A percentile compares a stretch with the other conserved stretches of the same genome.
These are phyloP conservation scores for Sialia sialis DNA, from an alignment of 2,113 vertebrate genomes.

Conservation along the genomic window DNA sequence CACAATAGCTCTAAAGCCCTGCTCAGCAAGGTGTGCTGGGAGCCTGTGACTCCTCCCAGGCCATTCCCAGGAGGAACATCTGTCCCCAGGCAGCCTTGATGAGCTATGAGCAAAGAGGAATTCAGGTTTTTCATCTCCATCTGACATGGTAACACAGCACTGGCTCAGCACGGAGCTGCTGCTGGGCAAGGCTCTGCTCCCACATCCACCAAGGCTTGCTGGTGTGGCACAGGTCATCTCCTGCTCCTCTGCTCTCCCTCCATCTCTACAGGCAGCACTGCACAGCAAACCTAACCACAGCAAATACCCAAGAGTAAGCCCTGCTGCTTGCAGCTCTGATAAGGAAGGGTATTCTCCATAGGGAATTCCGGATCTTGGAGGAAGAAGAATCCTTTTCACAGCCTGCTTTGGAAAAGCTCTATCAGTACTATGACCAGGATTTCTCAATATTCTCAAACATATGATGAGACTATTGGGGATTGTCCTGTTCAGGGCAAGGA, in stretches of 20 bases:
- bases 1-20: background rate
- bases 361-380: background rate
- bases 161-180: fast-evolving
- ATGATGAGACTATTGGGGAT: background rate
- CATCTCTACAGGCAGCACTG: background rate
- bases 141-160: fast-evolving
- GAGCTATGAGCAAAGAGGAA: background rate
- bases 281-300: background rate
- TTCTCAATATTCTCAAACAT: background rate
- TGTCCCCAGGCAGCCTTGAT: background rate
- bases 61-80: fast-evolving
- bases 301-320: background rate
- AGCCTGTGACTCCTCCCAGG: fast-evolving
- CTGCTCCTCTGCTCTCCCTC: background rate
- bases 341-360: background rate
- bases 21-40: background rate
- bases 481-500: background rate
- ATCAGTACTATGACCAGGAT: background rate
- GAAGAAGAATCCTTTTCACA: background rate
- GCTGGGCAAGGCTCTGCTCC: fast-evolving
- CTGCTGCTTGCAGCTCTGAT: background rate
- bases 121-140: background rate
- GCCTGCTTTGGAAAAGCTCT: background rate
- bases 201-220: background rate
- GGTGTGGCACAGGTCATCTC: background rate